Evolutionary conservation across 2,888 invertebrate species (phyloP).

Genomic region (Parnassius orleans): DNA sequence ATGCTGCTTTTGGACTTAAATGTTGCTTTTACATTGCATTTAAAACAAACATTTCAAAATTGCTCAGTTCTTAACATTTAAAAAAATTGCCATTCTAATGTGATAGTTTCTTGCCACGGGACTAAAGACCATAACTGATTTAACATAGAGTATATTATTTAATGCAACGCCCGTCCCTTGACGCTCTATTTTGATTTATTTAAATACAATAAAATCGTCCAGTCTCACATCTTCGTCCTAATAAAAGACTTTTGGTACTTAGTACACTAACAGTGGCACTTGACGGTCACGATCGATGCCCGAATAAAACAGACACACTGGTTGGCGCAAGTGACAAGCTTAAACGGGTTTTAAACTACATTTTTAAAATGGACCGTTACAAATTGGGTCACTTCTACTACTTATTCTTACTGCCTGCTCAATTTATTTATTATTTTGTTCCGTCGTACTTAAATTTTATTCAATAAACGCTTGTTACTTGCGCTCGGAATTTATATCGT

Average conservation of each 20-base stretch:
- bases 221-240: conserved; percentile 78
- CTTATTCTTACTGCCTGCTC: conserved; percentile 23
- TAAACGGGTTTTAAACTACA: conserved; percentile 10
- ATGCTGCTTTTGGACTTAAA: no score
- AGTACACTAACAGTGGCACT: conserved; percentile 60
- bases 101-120: conserved; percentile 77
- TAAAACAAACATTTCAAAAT: conserved; percentile 35
- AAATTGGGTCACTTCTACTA: conserved; percentile 8
- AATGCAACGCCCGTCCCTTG: conserved; percentile 50
- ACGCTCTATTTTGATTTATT: conserved; percentile 46
- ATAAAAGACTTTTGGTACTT: conserved; percentile 74
- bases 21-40: conserved; percentile 23
- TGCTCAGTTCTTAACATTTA: conserved; percentile 35
- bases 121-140: conserved; percentile 39
- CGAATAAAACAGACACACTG: conserved; percentile 38
- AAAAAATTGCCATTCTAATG: conserved; percentile 37
- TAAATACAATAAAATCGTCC: conserved; percentile 68
- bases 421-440: conserved; percentile 10
- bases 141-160: conserved; percentile 40
- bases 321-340: conserved; percentile 48
- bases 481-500: conserved; percentile 52
- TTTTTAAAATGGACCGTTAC: conserved; percentile 22
- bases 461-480: conserved; percentile 47
- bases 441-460: conserved; percentile 18
- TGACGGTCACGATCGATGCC: conserved; percentile 50